Evolutionary conservation across 2,888 invertebrate genomes (phyloP), one percentile per base, ranked within the genome.

Genomic region (Laothoe populi): DNA sequence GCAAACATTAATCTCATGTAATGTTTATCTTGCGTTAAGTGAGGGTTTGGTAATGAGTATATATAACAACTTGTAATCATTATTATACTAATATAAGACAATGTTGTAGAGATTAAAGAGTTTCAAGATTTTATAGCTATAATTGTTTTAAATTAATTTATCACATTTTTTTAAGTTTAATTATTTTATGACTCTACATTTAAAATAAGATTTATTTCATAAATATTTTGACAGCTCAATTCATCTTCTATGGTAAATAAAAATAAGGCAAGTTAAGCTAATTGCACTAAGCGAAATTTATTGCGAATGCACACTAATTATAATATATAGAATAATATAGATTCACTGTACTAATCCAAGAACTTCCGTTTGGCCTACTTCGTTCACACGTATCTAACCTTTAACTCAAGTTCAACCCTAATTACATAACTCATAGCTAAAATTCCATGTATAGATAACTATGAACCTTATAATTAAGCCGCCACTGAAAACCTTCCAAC

Each of bases 1-100:
- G 53, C 31, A n/a, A n/a, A n/a, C n/a, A n/a, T 53, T 53, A 31
- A 53, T 53, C 53, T 53, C 53, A 35, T 53, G 53, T 53, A 53
- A 53, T 53, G 35, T 53, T 53, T 53, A 53, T 53, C 35, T 53
- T 53, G 23, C 4, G 10, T 49, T 53, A 21, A 53, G 53, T 35
- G n/a, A 7, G 3, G 31, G 10, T 53, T 53, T 53, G 53, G 53
- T 53, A 53, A 53, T 53, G 31, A 11, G 19, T 19, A 23, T 11
- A 19, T 44, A 38, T 38, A 38, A 10, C 35, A 35, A 13, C 38
- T 44, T 19, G 44, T 44, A 44, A 44, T 44, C 5, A 1, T 26
- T 7, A 13, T 10, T 2, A 13, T 44, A 44, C 1, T 19, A 8
- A 16, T 19, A 19, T 19, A 7, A 7, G 44, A 44, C 16, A 44